A percentile compares a stretch with the other conserved stretches of the same genome.
Evolutionary conservation across 2,797 vertebrate species (phyloP).

Genomic region (Kryptopterus vitreolus): DNA sequence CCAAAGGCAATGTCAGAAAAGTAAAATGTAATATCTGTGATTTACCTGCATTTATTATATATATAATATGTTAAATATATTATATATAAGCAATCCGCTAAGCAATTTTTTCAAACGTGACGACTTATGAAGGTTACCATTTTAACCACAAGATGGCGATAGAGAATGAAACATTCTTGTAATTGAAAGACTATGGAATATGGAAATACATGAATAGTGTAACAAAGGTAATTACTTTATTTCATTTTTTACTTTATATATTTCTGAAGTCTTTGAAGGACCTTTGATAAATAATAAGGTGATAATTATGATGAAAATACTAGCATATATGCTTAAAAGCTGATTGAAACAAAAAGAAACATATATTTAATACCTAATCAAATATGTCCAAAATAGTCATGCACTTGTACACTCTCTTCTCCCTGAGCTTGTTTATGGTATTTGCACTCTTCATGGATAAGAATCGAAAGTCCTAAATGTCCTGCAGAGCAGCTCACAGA

Average conservation of each 20-base stretch:
- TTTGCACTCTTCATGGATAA: conserved; percentile 3
- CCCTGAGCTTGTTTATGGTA: conserved; percentile 12
- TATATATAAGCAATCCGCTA: too few species aligned
- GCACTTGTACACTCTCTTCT: conserved; percentile 14
- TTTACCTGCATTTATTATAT: too few species aligned
- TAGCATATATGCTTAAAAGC: neutral
- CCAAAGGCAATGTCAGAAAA: neutral
- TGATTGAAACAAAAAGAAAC: neutral
- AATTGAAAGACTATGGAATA: neutral
- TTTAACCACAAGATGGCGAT: conserved; percentile 49
- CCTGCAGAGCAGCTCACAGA: neutral
- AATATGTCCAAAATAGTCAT: conserved; percentile 26
- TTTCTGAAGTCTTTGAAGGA: neutral
- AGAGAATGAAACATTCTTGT: conserved; percentile 9
- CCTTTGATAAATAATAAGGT: conserved; percentile 1
- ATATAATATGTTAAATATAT: too few species aligned
- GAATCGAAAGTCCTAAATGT: conserved; percentile 13
- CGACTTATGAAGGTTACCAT: neutral
- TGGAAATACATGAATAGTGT: neutral
- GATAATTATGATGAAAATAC: conserved; percentile 22
- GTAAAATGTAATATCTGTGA: neutral
- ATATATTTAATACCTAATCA: neutral
- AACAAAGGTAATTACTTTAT: neutral
- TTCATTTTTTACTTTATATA: neutral
- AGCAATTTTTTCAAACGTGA: too few species aligned